Evolutionary conservation across 2,797 vertebrate genomes (phyloP).

Genomic region (Galago senegalensis): DNA sequence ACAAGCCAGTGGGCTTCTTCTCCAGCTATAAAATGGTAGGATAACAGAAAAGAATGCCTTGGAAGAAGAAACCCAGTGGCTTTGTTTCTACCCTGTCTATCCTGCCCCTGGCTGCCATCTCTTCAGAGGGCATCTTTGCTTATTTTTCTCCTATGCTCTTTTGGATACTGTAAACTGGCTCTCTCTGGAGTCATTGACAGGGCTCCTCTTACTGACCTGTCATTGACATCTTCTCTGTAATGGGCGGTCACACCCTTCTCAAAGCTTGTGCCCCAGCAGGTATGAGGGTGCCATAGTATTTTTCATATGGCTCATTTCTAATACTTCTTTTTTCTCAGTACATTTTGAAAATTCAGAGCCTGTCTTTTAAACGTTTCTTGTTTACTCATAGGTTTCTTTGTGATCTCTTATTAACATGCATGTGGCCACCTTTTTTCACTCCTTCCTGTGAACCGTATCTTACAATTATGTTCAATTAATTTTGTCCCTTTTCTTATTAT

Average conservation of each 20-base stretch:
- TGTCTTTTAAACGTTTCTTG: background rate
- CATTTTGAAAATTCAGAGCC: conserved; percentile 7
- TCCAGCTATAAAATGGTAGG: background rate
- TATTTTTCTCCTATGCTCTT: background rate
- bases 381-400: background rate
- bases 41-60: background rate
- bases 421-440: background rate
- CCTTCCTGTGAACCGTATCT: background rate
- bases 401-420: background rate
- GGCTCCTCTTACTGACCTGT: background rate
- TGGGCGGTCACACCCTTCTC: background rate
- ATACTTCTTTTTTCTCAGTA: background rate
- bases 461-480: background rate
- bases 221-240: background rate
- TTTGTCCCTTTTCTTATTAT: conserved; percentile 25
- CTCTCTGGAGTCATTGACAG: background rate
- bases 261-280: background rate
- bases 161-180: background rate
- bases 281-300: background rate
- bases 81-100: background rate
- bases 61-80: background rate
- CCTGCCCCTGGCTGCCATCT: background rate
- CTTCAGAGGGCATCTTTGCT: background rate
- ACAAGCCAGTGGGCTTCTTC: background rate
- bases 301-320: background rate